Conservation (phyloP, 2,888 invertebrate genomes). For the Diogma glabrata region DNA sequence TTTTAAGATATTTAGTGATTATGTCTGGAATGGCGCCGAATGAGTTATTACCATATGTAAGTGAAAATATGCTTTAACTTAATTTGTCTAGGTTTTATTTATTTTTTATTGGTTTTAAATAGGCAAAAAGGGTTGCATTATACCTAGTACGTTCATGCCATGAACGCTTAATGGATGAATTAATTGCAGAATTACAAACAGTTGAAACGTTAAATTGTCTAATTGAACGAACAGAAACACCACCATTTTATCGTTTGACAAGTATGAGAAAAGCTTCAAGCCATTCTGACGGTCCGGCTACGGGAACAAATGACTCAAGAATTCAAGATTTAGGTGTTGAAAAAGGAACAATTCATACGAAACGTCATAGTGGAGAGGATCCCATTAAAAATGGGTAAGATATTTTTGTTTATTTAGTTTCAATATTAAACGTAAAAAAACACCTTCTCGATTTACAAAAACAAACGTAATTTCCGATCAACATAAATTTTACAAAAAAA, state of each 20-base stretch:
- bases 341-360: slow-evolving; percentile 93
- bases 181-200: slow-evolving; percentile 95
- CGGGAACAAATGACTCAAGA: slow-evolving; percentile 36
- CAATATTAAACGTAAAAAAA: too few relatives aligned
- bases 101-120: slow-evolving; percentile 15
- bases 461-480: too few relatives aligned
- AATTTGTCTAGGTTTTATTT: background rate
- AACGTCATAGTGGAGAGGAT: slow-evolving; percentile 83
- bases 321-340: slow-evolving; percentile 51
- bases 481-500: too few relatives aligned
- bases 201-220: slow-evolving; percentile 93
- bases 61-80: slow-evolving; percentile 36
- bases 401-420: too few relatives aligned
- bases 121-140: slow-evolving; percentile 92
- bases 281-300: slow-evolving; percentile 52
- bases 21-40: slow-evolving; percentile 96
- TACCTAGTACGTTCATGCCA: slow-evolving; percentile 88
- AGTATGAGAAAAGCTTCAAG: slow-evolving; percentile 85
- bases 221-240: slow-evolving; percentile 94
- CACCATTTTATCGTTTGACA: slow-evolving; percentile 92
- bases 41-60: slow-evolving; percentile 83
- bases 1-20: slow-evolving; percentile 90
- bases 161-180: slow-evolving; percentile 86
- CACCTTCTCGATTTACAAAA: too few relatives aligned
- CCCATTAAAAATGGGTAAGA: slow-evolving; percentile 63